Conservation (phyloP, 64 coral and sea anemone species). For the Actinia tenebrosa region DNA sequence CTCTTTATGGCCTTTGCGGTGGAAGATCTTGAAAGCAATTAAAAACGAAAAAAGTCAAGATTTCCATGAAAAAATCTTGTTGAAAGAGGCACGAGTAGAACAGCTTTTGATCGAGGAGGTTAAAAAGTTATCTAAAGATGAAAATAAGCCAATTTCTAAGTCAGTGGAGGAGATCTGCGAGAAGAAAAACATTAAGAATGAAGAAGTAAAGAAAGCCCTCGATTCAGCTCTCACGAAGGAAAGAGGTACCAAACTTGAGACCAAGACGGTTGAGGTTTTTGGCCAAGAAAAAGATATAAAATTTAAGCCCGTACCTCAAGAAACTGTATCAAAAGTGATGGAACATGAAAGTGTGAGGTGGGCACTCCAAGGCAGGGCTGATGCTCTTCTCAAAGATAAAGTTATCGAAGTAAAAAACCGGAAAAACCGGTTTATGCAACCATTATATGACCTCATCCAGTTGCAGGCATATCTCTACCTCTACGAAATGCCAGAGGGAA, state of each 20-base stretch:
- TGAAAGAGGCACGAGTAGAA: constrained; percentile 33
- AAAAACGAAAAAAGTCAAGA: constrained; percentile 32
- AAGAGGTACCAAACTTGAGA: constrained; percentile 74
- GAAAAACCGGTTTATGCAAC: constrained; percentile 85
- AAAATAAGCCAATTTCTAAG: constrained; percentile 64
- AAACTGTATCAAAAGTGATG: constrained; percentile 52
- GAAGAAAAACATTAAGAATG: constrained; percentile 33
- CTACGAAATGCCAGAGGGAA: constrained; percentile 61
- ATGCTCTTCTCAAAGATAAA: constrained; percentile 68
- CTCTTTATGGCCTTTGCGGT: not conserved
- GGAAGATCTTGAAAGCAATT: constrained; percentile 23
- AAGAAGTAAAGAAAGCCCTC: constrained; percentile 68
- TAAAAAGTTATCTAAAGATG: constrained; percentile 58
- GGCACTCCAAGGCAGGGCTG: constrained; percentile 70
- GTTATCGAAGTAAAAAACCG: constrained; percentile 97
- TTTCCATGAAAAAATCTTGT: constrained; percentile 50
- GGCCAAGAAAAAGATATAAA: constrained; percentile 51
- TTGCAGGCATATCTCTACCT: constrained; percentile 89
- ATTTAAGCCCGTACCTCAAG: constrained; percentile 23
- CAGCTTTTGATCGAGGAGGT: constrained; percentile 22
- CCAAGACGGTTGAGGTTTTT: constrained; percentile 61
- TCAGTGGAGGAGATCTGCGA: constrained; percentile 74
- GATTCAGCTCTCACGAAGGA: constrained; percentile 72
- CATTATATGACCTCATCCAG: constrained; percentile 87
- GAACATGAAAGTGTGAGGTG: constrained; percentile 60